Evolutionary conservation across 2,797 vertebrate species (phyloP).

Genomic region (Linurgus olivaceus): DNA sequence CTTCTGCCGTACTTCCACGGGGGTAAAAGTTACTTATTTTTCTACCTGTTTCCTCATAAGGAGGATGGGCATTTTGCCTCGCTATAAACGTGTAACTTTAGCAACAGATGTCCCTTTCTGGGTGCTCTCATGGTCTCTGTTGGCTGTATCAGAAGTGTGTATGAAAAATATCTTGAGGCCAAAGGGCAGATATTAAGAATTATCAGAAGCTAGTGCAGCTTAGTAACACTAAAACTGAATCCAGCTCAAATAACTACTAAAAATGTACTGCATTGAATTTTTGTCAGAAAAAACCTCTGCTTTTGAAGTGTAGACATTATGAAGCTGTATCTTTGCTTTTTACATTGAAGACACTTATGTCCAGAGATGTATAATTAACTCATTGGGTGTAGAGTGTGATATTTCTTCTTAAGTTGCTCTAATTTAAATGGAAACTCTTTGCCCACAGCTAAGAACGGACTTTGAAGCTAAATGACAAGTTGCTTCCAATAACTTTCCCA

Average conservation of each 20-base stretch:
- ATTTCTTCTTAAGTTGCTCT: slow-evolving; percentile 38
- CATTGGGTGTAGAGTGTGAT: neutral
- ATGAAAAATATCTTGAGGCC: neutral
- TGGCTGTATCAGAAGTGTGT: neutral
- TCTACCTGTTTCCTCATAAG: neutral
- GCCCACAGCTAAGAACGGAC: slow-evolving; percentile 49
- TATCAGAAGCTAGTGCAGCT: neutral
- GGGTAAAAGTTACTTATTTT: neutral
- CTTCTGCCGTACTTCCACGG: neutral
- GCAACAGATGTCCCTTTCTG: neutral
- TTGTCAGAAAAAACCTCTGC: neutral
- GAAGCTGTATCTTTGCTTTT: slow-evolving; percentile 24
- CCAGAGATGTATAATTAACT: slow-evolving; percentile 42
- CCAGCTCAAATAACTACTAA: neutral
- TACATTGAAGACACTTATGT: slow-evolving; percentile 3
- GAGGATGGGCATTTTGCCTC: neutral
- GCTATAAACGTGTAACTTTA: neutral
- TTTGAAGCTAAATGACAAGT: slow-evolving; percentile 64
- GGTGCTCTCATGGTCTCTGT: neutral
- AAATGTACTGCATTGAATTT: neutral
- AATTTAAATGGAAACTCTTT: slow-evolving; percentile 51
- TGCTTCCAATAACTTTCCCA: slow-evolving; percentile 48
- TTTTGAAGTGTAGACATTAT: neutral
- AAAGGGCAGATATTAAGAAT: neutral
- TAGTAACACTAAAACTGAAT: neutral